These are phyloP conservation scores for Diabrotica balteata DNA, from an alignment of 2,888 invertebrate species.

Conservation along the genomic window DNA sequence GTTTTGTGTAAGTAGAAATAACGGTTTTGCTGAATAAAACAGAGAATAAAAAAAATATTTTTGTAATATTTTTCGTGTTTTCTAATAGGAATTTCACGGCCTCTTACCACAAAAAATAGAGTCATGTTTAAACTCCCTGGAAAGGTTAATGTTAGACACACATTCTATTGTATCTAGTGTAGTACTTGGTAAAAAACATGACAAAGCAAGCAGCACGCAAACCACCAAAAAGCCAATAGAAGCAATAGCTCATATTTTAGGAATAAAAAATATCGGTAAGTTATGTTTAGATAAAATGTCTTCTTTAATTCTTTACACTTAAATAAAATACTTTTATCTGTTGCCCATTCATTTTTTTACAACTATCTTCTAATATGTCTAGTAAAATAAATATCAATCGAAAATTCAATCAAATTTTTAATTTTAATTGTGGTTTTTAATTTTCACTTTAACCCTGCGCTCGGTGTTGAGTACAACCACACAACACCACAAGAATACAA, in stretches of 20 bases:
- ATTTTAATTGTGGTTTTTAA: too few species aligned
- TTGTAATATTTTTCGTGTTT: background rate
- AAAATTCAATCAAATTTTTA: too few species aligned
- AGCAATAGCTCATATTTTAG: constrained; percentile 42
- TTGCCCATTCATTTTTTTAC: too few species aligned
- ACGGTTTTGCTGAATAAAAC: background rate
- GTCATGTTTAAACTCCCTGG: constrained; percentile 39
- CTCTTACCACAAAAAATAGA: constrained; percentile 37
- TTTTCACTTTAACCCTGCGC: too few species aligned
- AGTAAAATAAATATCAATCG: too few species aligned
- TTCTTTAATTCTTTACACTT: background rate
- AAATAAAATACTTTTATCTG: too few species aligned
- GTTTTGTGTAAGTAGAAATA: background rate
- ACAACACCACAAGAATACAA: too few species aligned
- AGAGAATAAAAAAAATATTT: background rate
- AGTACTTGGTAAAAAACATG: constrained; percentile 29
- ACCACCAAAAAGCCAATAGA: constrained; percentile 35
- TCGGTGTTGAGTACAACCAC: too few species aligned
- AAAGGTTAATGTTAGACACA: constrained; percentile 40
- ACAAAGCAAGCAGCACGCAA: background rate
- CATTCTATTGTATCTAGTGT: constrained; percentile 36
- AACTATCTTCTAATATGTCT: too few species aligned
- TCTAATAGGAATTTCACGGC: constrained; percentile 24
- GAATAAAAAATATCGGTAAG: constrained; percentile 42
- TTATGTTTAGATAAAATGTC: background rate